Evolutionary conservation across 1,140 invertebrate genomes (phyloP).

Genomic region (Pectinophora gossypiella): DNA sequence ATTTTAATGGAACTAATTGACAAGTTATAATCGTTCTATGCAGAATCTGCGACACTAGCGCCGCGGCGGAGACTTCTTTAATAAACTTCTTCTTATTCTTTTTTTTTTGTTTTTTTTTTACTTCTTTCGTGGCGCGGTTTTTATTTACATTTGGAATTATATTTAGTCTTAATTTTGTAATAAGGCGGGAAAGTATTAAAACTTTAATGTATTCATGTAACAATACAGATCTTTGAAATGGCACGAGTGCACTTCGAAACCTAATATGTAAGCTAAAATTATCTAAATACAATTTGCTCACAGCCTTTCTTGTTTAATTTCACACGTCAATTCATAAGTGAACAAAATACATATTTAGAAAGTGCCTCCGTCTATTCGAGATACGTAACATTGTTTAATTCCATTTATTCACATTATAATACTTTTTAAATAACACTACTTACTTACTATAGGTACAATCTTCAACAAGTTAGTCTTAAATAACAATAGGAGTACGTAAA

Average conservation of each 20-base stretch:
- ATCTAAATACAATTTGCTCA: constrained; percentile 43
- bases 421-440: not conserved
- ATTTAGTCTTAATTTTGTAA: too few species aligned
- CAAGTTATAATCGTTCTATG: too few species aligned
- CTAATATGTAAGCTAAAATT: constrained; percentile 10
- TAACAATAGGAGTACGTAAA: too few species aligned
- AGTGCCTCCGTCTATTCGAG: not conserved
- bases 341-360: constrained; percentile 30
- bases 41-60: too few species aligned
- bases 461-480: too few species aligned
- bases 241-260: constrained; percentile 44
- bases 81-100: too few species aligned
- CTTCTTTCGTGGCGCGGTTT: too few species aligned
- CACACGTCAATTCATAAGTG: constrained; percentile 24
- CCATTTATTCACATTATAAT: not conserved
- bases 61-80: too few species aligned
- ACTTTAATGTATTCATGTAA: not conserved
- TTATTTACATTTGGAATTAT: too few species aligned
- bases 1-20: too few species aligned
- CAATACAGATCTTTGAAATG: constrained; percentile 42
- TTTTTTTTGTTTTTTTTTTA: too few species aligned
- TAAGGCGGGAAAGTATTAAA: not conserved
- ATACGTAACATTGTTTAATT: not conserved
- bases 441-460: not conserved
- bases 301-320: constrained; percentile 42